These are phyloP conservation scores for Turnix velox DNA, from an alignment of 2,113 vertebrate species.

Conservation along the genomic window DNA sequence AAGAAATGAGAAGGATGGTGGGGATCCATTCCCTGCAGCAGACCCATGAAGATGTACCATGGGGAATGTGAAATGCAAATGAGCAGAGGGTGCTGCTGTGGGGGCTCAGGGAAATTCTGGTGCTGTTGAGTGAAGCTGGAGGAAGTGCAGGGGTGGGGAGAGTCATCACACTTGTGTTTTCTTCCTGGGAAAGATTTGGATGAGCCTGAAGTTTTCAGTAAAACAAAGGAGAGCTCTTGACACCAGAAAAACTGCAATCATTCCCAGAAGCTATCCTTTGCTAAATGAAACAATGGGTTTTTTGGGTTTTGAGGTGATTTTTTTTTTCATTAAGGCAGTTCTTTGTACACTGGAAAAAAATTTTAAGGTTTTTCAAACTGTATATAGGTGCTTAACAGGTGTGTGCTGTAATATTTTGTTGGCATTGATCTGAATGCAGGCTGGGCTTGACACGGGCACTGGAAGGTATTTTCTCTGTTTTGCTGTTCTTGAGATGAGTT, in stretches of 20 bases:
- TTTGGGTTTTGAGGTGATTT: too few relatives aligned
- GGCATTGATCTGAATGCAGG: background rate
- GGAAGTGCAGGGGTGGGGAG: background rate
- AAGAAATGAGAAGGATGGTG: background rate
- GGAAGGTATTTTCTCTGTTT: background rate
- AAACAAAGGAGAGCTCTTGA: background rate
- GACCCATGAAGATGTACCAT: too few relatives aligned
- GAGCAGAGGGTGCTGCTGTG: background rate
- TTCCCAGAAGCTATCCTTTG: background rate
- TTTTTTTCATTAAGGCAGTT: background rate
- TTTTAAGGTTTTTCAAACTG: background rate
- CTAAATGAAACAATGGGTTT: background rate
- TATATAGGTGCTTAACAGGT: background rate
- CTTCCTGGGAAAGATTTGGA: background rate
- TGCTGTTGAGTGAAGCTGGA: background rate
- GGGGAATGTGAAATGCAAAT: background rate
- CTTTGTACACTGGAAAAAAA: background rate
- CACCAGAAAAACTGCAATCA: background rate
- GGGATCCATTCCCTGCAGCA: background rate
- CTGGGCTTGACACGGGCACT: background rate
- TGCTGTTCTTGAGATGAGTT: background rate
- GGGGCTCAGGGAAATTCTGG: accelerated
- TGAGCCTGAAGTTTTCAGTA: background rate
- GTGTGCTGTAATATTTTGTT: background rate
- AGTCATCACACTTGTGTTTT: background rate